These are phyloP conservation scores for Drosophila sp. DNA, from an alignment of 1,140 invertebrate genomes.

Conservation along the genomic window DNA sequence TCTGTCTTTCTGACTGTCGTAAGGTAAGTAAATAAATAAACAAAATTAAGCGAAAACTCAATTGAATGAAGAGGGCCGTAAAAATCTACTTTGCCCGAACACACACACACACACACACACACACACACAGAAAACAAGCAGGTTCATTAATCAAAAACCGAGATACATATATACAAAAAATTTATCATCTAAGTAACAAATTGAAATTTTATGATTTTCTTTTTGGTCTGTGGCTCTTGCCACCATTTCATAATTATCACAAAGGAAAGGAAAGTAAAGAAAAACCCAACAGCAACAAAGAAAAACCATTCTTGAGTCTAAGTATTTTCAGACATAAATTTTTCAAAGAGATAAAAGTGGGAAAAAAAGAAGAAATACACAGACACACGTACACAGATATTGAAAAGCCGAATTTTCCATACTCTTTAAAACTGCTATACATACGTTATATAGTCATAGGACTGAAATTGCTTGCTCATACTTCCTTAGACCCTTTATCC, in stretches of 20 bases:
- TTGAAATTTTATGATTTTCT: background rate
- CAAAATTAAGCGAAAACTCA: constrained; percentile 4
- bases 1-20: background rate
- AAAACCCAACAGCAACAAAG: constrained; percentile 10
- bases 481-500: too few species aligned
- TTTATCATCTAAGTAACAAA: constrained; percentile 3
- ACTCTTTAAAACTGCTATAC: background rate
- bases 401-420: background rate
- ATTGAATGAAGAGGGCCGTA: background rate
- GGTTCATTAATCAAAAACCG: constrained; percentile 2
- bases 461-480: too few species aligned
- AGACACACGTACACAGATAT: background rate
- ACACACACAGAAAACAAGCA: background rate
- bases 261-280: background rate
- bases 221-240: background rate
- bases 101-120: too few species aligned
- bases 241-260: constrained; percentile 8
- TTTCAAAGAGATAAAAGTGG: constrained; percentile 6
- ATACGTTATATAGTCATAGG: too few species aligned
- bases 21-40: constrained; percentile 10
- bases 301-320: constrained; percentile 4
- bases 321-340: constrained; percentile 10
- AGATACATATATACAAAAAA: background rate
- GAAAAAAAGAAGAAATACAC: background rate
- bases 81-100: too few species aligned